Conservation (phyloP, 2,797 vertebrate genomes). For the Myiotriccus ornatus region DNA sequence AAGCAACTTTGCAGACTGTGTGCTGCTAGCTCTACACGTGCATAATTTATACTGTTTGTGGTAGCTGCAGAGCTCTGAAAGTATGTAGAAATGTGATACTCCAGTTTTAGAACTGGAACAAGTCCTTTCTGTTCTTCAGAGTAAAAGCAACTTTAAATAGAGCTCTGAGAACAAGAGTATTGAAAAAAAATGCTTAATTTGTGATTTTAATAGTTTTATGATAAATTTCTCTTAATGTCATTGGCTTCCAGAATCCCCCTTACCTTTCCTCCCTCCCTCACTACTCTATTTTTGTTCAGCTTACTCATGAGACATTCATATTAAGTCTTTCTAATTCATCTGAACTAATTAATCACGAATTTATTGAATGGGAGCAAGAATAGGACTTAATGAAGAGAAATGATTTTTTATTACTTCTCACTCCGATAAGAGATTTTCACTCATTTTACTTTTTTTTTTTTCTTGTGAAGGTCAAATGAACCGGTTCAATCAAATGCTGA, state of each 20-base stretch:
- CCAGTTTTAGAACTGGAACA: not conserved
- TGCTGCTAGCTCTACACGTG: not conserved
- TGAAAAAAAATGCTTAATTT: not conserved
- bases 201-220: not conserved
- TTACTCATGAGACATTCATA: not conserved
- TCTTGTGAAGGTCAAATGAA: constrained; percentile 87
- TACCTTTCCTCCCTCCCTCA: not conserved
- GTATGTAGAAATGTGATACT: not conserved
- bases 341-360: not conserved
- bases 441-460: not conserved
- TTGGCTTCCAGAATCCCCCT: not conserved
- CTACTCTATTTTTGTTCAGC: not conserved
- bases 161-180: not conserved
- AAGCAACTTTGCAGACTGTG: not conserved
- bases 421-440: not conserved
- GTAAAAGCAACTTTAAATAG: not conserved
- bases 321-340: not conserved
- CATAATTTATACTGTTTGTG: not conserved
- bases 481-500: constrained; percentile 90
- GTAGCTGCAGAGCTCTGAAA: not conserved
- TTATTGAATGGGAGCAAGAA: not conserved
- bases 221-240: not conserved
- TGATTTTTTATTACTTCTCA: not conserved
- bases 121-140: not conserved
- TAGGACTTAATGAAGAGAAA: not conserved